Evolutionary conservation across 2,113 vertebrate species (phyloP).

Genomic region (sheep (Ovis aries)): ARS-UI_Ramb_v3.0 NC_056057.1:39163501-39164000

Average conservation of each 20-base stretch:
- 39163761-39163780: slow-evolving; percentile 96
- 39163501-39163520: not conserved
- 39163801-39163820: slow-evolving; percentile 87
- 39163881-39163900: slow-evolving; percentile 41
- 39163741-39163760: slow-evolving; percentile 93
- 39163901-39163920: slow-evolving; percentile 62
- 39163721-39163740: slow-evolving; percentile 96
- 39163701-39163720: slow-evolving; percentile 96
- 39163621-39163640: not conserved
- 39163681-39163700: slow-evolving; percentile 97
- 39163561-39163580: slow-evolving; percentile 15
- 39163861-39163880: slow-evolving; percentile 84
- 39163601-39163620: not conserved
- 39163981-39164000: slow-evolving; percentile 43
- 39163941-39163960: slow-evolving; percentile 49
- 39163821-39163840: slow-evolving; percentile 85
- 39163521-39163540: slow-evolving; percentile 35
- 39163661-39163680: slow-evolving; percentile 53
- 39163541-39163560: slow-evolving; percentile 36
- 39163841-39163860: slow-evolving; percentile 78
- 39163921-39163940: slow-evolving; percentile 65
- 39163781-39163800: slow-evolving; percentile 99
- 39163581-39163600: not conserved
- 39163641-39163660: not conserved
- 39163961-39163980: slow-evolving; percentile 49